A percentile compares a stretch with the other conserved stretches of the same genome.
phyloP scores from a whole-genome alignment of 2,113 vertebrate genomes.

The Syngnathoides biaculeatus region DNA sequence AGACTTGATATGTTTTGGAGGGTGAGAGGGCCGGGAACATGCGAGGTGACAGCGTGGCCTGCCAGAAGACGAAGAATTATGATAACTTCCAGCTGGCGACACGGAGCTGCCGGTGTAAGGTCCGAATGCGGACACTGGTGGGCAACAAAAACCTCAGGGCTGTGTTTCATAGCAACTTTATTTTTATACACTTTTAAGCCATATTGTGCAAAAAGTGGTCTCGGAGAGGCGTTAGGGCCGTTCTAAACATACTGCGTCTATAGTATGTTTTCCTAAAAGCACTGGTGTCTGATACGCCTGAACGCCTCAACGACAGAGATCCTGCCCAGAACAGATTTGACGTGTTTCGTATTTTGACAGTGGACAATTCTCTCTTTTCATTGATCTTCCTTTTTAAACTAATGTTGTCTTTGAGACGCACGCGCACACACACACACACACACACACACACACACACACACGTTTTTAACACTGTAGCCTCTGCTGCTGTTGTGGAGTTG shows the following conservation, averaged over 20 bases:
- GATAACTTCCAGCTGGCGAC: conserved; percentile 57
- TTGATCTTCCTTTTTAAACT: background rate
- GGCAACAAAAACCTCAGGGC: conserved; percentile 91
- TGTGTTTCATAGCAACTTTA: conserved; percentile 84
- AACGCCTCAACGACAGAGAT: background rate
- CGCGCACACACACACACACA: background rate
- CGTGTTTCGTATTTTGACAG: background rate
- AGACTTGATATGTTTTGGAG: conserved; percentile 82
- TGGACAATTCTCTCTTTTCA: background rate
- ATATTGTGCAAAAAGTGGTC: conserved; percentile 85
- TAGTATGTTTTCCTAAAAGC: conserved; percentile 89
- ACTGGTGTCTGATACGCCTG: conserved; percentile 74
- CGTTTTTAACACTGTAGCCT: conserved; percentile 4
- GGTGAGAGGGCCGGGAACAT: conserved; percentile 69
- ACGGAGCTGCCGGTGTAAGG: conserved; percentile 72
- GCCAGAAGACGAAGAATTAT: conserved; percentile 72
- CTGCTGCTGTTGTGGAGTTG: background rate
- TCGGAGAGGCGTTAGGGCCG: conserved; percentile 78
- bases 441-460: background rate
- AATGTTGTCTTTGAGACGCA: background rate
- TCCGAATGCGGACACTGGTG: conserved; percentile 72
- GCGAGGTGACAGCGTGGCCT: conserved; percentile 69
- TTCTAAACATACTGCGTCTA: conserved; percentile 82
- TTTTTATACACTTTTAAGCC: conserved; percentile 88
- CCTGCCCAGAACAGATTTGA: background rate